These are phyloP conservation scores for Phrynosoma platyrhinos DNA, from an alignment of 2,113 vertebrate genomes.

Conservation along the genomic window DNA sequence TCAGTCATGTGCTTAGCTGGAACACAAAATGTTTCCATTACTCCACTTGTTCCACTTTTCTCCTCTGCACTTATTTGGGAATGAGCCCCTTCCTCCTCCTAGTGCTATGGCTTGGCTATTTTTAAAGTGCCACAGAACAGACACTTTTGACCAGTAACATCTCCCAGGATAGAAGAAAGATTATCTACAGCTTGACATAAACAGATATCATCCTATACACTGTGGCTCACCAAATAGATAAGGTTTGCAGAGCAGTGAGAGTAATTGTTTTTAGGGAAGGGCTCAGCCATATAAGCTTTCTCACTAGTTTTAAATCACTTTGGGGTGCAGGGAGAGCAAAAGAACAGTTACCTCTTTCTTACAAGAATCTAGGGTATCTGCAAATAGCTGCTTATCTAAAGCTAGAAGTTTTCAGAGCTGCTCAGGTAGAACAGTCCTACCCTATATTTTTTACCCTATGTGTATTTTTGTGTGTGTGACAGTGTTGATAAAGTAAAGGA, in stretches of 20 bases:
- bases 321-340: background rate
- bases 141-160: constrained; percentile 64
- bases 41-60: constrained; percentile 52
- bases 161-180: constrained; percentile 49
- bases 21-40: constrained; percentile 71
- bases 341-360: background rate
- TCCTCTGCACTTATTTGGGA: constrained; percentile 71
- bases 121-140: constrained; percentile 70
- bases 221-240: no score
- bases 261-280: background rate
- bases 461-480: background rate
- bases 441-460: background rate
- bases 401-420: background rate
- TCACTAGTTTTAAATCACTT: background rate
- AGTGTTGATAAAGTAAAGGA: background rate
- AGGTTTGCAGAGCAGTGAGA: background rate
- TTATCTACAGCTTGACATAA: constrained; percentile 49
- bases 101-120: constrained; percentile 56
- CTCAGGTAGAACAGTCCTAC: background rate
- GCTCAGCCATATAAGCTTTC: background rate
- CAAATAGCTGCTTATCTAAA: background rate
- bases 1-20: constrained; percentile 56
- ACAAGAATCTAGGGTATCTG: background rate
- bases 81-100: constrained; percentile 67
- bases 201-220: constrained; percentile 51